A percentile compares a stretch with the other conserved stretches of the same genome.
These are phyloP conservation scores for Phrynocephalus forsythii DNA, from an alignment of 2,797 vertebrate genomes.

Conservation along the genomic window DNA sequence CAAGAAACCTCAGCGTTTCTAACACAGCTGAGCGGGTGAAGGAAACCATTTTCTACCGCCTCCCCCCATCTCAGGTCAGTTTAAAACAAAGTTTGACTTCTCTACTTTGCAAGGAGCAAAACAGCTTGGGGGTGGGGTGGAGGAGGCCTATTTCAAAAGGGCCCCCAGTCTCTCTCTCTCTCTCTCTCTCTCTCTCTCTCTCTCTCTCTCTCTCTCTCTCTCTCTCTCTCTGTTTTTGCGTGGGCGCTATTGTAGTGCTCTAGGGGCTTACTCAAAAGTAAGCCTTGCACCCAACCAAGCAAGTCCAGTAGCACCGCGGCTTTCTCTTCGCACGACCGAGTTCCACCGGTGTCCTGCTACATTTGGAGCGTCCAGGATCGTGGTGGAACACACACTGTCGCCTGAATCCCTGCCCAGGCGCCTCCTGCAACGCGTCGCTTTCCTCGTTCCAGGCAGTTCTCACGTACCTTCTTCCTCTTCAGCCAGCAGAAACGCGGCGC, in stretches of 20 bases:
- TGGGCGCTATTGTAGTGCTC: too few species aligned
- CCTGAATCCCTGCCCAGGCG: background rate
- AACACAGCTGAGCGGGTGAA: too few species aligned
- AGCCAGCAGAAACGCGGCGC: too few species aligned
- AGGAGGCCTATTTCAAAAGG: background rate
- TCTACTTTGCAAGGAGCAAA: background rate
- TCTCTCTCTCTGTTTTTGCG: too few species aligned
- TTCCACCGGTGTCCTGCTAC: background rate
- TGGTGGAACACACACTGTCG: background rate
- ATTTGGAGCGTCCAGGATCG: background rate
- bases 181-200: too few species aligned
- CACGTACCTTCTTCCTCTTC: too few species aligned
- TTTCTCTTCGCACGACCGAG: background rate
- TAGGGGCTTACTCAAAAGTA: too few species aligned
- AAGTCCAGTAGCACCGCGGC: background rate
- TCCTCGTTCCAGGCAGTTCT: background rate
- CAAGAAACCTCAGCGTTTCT: background rate
- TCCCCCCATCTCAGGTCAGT: too few species aligned
- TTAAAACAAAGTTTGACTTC: slow-evolving; percentile 2
- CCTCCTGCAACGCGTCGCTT: background rate
- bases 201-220: too few species aligned
- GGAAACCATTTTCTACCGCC: background rate
- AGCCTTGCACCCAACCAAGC: background rate
- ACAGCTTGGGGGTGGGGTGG: background rate
- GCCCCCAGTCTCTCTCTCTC: too few species aligned